A percentile compares a stretch with the other conserved stretches of the same genome.
phyloP scores from a whole-genome alignment of 2,113 vertebrate genomes.

The Xiphophorus couchianus region DNA sequence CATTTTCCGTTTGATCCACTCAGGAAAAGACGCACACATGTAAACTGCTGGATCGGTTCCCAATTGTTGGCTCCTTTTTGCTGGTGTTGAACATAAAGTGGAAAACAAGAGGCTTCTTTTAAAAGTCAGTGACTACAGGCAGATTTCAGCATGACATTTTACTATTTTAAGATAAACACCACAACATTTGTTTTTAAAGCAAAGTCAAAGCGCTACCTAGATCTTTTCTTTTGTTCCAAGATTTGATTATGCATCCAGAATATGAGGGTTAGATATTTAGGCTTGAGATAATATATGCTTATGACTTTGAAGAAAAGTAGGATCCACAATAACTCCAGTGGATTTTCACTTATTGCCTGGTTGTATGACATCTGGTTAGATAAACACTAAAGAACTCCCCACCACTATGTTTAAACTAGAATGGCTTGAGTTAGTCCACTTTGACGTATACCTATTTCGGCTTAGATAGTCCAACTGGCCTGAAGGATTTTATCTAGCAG shows the following conservation, averaged over 20 bases:
- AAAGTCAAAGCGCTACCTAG: too few relatives aligned
- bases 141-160: background rate
- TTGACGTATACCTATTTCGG: too few relatives aligned
- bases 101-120: background rate
- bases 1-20: slow-evolving; percentile 61
- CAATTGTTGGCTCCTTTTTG: background rate
- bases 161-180: too few relatives aligned
- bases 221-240: background rate
- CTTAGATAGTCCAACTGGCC: too few relatives aligned
- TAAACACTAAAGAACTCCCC: background rate
- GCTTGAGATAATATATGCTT: background rate
- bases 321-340: background rate
- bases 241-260: background rate
- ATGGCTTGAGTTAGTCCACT: too few relatives aligned
- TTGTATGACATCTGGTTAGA: background rate
- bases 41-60: slow-evolving; percentile 45
- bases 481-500: too few relatives aligned
- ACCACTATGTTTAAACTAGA: background rate
- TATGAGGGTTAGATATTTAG: background rate
- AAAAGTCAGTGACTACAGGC: background rate
- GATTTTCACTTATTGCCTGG: background rate
- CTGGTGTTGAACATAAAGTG: background rate
- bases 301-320: background rate
- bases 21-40: slow-evolving; percentile 3
- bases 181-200: too few relatives aligned